These are phyloP conservation scores for Syritta pipiens DNA, from an alignment of 2,888 invertebrate genomes.

Conservation along the genomic window DNA sequence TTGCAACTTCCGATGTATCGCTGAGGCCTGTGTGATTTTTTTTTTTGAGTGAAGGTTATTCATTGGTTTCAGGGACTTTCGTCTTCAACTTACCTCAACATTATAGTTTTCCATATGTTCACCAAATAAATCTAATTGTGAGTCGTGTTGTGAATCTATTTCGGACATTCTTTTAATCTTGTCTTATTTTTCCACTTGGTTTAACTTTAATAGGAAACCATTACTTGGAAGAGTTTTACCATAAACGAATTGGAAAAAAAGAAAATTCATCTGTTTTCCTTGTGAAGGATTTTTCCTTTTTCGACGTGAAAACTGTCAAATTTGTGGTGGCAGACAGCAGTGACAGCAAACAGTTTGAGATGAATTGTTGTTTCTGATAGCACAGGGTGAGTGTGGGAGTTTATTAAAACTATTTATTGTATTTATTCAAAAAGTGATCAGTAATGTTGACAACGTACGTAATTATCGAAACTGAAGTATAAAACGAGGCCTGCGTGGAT, in stretches of 20 bases:
- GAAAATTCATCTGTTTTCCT: conserved; percentile 6
- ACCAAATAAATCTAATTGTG: conserved; percentile 76
- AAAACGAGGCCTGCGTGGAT: no score
- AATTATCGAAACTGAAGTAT: no score
- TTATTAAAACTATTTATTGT: no score
- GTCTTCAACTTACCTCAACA: conserved; percentile 79
- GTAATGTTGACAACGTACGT: no score
- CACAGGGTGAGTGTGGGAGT: conserved; percentile 3
- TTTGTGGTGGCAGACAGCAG: not conserved
- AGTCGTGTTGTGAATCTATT: conserved; percentile 49
- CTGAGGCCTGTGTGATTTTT: conserved; percentile 81
- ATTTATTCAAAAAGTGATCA: no score
- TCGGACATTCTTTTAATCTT: conserved; percentile 54
- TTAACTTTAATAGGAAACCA: conserved; percentile 20
- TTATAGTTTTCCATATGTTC: conserved; percentile 80
- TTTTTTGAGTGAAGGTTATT: no score
- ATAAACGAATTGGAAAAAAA: conserved; percentile 8
- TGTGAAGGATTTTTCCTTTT: conserved; percentile 21
- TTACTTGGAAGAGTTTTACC: not conserved
- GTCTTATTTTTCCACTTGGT: not conserved
- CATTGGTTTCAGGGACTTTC: no score
- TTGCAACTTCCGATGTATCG: conserved; percentile 86
- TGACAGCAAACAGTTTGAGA: conserved; percentile 17
- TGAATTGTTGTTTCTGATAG: not conserved
- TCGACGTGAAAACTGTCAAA: conserved; percentile 13